Conservation (phyloP, 2,797 vertebrate genomes). For the Oceanodroma leucorhoa region DNA sequence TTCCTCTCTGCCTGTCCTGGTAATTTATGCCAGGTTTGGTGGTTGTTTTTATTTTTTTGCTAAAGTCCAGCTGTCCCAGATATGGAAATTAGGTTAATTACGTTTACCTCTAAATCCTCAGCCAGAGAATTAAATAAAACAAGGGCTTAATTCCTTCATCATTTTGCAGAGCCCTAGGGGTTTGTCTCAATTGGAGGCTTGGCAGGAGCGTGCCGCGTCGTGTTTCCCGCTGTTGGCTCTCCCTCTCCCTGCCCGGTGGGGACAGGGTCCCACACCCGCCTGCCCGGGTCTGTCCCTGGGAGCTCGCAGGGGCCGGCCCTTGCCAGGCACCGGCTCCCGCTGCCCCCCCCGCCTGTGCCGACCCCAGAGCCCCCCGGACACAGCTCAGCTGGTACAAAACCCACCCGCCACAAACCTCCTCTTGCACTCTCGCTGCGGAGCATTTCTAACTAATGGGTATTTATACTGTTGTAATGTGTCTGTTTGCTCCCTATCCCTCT, state of each 20-base stretch:
- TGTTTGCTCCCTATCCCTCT: conserved; percentile 55
- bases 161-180: conserved; percentile 49
- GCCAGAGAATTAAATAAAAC: conserved; percentile 69
- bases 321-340: fast-evolving
- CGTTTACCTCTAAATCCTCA: conserved; percentile 69
- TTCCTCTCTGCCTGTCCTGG: not conserved
- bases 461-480: conserved; percentile 46
- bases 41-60: not conserved
- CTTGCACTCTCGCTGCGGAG: not conserved
- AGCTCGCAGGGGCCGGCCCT: not conserved
- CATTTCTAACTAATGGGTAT: conserved; percentile 45
- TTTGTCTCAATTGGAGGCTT: conserved; percentile 43
- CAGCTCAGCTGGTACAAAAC: not conserved
- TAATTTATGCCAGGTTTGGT: conserved; percentile 42
- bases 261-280: fast-evolving
- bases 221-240: not conserved
- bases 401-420: not conserved
- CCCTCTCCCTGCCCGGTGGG: not conserved
- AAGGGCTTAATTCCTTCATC: conserved; percentile 67
- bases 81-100: conserved; percentile 72
- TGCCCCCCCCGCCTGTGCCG: not conserved
- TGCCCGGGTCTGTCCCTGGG: not conserved
- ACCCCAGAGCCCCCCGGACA: not conserved
- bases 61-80: conserved; percentile 66
- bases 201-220: not conserved